Percentiles rank a stretch among this genome's conserved stretches.
These are phyloP conservation scores for Arenaria interpres DNA, from an alignment of 2,113 vertebrate genomes.

Conservation along the genomic window DNA sequence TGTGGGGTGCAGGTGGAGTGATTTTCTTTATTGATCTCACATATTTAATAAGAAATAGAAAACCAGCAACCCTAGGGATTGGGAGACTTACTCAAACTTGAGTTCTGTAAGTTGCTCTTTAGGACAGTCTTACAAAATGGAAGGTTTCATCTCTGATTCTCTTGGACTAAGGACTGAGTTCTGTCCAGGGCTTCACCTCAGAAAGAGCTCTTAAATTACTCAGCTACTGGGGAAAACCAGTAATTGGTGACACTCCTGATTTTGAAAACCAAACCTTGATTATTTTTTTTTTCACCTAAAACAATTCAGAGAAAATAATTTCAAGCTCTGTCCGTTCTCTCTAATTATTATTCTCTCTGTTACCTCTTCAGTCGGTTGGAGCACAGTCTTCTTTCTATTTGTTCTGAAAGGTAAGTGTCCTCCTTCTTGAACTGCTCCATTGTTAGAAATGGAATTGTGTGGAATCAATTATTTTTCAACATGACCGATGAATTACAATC, in stretches of 20 bases:
- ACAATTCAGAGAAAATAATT: not conserved
- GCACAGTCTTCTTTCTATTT: not conserved
- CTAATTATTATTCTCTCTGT: not conserved
- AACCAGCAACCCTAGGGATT: not conserved
- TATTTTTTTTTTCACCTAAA: not conserved
- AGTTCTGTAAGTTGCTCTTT: not conserved
- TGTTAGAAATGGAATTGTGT: not conserved
- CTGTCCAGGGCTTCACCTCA: not conserved
- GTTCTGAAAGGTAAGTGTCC: not conserved
- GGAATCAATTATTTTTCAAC: not conserved
- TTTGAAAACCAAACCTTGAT: not conserved
- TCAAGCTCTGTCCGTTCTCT: not conserved
- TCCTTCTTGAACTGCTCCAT: not conserved
- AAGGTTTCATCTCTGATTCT: not conserved
- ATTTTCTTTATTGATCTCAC: not conserved
- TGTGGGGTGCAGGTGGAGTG: rapidly evolving
- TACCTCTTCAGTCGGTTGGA: not conserved
- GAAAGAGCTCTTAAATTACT: not conserved
- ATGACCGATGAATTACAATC: not conserved
- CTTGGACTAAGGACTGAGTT: not conserved
- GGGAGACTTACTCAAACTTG: not conserved
- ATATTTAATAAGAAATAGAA: not conserved
- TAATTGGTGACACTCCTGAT: not conserved
- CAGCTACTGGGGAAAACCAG: rapidly evolving
- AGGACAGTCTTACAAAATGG: not conserved